phyloP scores from a whole-genome alignment of 2,888 invertebrate species.

The Euzophera pinguis region DNA sequence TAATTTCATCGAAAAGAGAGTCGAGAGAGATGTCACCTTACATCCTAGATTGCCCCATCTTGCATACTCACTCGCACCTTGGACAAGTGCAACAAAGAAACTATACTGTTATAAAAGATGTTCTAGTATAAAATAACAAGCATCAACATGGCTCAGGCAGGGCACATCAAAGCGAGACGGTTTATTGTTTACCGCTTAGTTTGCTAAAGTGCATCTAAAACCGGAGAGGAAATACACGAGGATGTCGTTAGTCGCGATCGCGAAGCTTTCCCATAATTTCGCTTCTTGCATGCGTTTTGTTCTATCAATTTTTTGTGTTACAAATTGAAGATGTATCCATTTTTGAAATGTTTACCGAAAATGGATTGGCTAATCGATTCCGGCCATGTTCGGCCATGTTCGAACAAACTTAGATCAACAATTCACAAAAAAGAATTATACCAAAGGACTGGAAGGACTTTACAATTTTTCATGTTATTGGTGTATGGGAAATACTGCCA shows the following conservation, averaged over 20 bases:
- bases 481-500: no score
- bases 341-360: not conserved
- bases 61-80: no score
- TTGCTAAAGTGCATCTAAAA: slow-evolving; percentile 1
- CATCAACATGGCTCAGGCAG: not conserved
- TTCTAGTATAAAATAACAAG: slow-evolving; percentile 3
- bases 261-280: not conserved
- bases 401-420: no score
- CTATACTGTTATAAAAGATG: not conserved
- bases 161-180: slow-evolving; percentile 10
- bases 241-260: slow-evolving; percentile 3
- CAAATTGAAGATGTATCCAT: not conserved
- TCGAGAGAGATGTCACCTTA: no score
- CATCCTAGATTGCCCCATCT: no score
- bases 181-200: slow-evolving; percentile 11
- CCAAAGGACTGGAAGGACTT: no score
- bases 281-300: not conserved
- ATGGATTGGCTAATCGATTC: no score
- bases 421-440: no score
- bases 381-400: no score
- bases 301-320: not conserved
- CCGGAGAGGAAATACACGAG: slow-evolving; percentile 1
- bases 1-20: no score
- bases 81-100: not conserved
- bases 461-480: no score